Percentiles rank a stretch among this genome's conserved stretches.
Evolutionary conservation across 2,797 vertebrate genomes (phyloP).

Genomic region (Miichthys miiuy): DNA sequence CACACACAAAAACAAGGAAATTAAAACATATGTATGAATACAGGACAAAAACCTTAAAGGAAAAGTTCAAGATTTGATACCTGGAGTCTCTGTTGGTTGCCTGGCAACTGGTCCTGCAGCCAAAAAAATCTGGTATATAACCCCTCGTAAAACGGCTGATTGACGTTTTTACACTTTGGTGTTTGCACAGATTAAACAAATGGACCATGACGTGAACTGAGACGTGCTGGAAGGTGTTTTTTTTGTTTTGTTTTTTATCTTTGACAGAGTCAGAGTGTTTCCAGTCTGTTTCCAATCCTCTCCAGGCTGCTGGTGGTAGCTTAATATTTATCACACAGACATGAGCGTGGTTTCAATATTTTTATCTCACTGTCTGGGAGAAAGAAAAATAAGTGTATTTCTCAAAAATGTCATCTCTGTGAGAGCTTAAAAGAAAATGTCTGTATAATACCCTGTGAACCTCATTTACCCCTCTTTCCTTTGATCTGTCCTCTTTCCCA

Average conservation of each 20-base stretch:
- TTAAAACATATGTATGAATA: background rate
- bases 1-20: background rate
- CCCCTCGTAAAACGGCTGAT: too few species aligned
- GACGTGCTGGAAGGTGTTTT: too few species aligned
- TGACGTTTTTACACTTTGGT: too few species aligned
- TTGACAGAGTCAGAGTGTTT: background rate
- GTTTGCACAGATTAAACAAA: background rate
- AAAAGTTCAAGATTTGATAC: too few species aligned
- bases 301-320: background rate
- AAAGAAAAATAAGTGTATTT: background rate
- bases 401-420: background rate
- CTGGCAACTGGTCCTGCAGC: too few species aligned
- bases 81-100: too few species aligned
- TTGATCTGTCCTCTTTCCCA: slow-evolving; percentile 14
- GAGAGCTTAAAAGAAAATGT: background rate
- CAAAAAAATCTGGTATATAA: too few species aligned
- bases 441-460: background rate
- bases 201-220: too few species aligned
- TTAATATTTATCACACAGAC: too few species aligned
- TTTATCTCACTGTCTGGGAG: background rate
- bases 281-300: background rate
- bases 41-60: background rate
- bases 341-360: background rate
- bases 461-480: background rate
- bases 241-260: too few species aligned